Conservation (phyloP, 2,113 vertebrate genomes). For the Chloropsis hardwickii region DNA sequence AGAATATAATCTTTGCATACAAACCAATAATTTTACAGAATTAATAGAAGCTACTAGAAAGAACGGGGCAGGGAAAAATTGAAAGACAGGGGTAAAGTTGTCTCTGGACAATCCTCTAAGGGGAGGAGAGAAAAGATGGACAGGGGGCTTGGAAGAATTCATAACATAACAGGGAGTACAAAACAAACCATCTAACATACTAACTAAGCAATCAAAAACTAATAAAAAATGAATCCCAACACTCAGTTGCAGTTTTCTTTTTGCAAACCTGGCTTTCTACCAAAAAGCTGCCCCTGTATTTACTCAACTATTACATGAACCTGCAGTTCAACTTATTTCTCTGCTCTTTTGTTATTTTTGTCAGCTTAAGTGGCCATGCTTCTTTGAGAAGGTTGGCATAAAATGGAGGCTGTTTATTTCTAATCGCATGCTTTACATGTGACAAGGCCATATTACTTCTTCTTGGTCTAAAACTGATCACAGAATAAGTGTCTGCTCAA, state of each 20-base stretch:
- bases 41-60: too few species aligned
- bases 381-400: background rate
- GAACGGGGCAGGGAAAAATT: too few species aligned
- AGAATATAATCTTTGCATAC: too few species aligned
- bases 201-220: too few species aligned
- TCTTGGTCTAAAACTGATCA: conserved; percentile 26
- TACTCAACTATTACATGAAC: background rate
- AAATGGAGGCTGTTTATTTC: background rate
- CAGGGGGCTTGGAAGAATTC: too few species aligned
- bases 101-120: too few species aligned
- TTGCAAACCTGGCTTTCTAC: background rate
- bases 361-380: background rate
- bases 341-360: background rate
- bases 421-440: background rate
- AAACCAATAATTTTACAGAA: too few species aligned
- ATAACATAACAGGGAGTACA: too few species aligned
- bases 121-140: too few species aligned
- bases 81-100: too few species aligned
- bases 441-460: conserved; percentile 1
- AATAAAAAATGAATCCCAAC: too few species aligned
- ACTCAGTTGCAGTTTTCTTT: background rate
- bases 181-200: too few species aligned
- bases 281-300: background rate
- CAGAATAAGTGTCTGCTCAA: conserved; percentile 14
- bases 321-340: background rate